A percentile compares a stretch with the other conserved stretches of the same genome.
phyloP scores from a whole-genome alignment of 2,888 invertebrate species.

The Agonopterix heracliana region DNA sequence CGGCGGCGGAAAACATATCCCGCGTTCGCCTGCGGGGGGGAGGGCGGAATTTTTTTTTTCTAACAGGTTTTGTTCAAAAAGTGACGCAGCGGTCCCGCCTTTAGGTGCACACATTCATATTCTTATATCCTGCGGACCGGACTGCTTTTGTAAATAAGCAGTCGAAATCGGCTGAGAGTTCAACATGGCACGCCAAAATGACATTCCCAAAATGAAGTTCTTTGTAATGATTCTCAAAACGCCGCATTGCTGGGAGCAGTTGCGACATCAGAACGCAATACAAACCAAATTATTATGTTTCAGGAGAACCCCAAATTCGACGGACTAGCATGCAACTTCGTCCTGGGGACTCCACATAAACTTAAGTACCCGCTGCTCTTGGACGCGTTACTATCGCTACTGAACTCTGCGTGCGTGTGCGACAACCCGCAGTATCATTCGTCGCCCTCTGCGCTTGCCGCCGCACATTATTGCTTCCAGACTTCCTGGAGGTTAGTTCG shows the following conservation, averaged over 20 bases:
- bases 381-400: slow-evolving; percentile 88
- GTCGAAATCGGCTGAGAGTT: no score
- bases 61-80: no score
- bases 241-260: neutral
- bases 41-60: no score
- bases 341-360: slow-evolving; percentile 93
- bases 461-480: slow-evolving; percentile 93
- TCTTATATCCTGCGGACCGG: no score
- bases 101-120: no score
- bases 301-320: slow-evolving; percentile 94
- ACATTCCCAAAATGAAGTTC: no score
- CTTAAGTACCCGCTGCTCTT: slow-evolving; percentile 91
- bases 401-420: slow-evolving; percentile 86
- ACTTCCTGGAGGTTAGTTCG: slow-evolving; percentile 83
- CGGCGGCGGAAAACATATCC: no score
- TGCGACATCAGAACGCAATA: neutral
- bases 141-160: no score
- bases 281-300: neutral
- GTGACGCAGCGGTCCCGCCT: no score
- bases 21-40: no score
- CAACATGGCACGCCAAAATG: no score
- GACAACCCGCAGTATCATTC: slow-evolving; percentile 63
- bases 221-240: no score
- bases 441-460: slow-evolving; percentile 81
- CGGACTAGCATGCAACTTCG: slow-evolving; percentile 94